Base-by-base conservation (phyloP, 2,113 vertebrate species). In the Ramphastos sulfuratus region DNA sequence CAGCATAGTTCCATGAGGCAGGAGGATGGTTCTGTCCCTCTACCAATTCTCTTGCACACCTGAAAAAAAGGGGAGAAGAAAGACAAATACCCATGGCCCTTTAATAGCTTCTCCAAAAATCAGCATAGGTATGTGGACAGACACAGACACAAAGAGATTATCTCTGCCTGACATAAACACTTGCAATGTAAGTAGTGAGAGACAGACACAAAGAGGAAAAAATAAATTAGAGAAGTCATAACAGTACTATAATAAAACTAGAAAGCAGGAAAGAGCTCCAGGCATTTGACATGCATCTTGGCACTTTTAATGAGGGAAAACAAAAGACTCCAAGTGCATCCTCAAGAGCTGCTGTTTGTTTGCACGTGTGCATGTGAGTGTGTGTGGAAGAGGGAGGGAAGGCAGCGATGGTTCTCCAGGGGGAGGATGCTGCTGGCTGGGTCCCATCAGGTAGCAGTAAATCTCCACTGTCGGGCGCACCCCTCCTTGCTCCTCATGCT, bases 281-380 rank as follows among this genome's bases (percentile, higher is more conserved):
- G 96, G 97, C 96, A 85, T 92, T 95, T 96, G 95, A 95, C 93
- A 90, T 72, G 92, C 95, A 91, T 95, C 95, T 96, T 92, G 94
- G 96, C 95, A 95, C 95, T 97, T 96, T 85, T 93, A 95, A 96
- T 95, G 95, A 95, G 88, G 84, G 90, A 89, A 89, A 96, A 96
- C 86, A 92, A 94, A 97, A 95, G 93, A 70, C 72, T 96, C 64
- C 4, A 84, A 60, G 70, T 30, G 74, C 42, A 33, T 92, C 67
- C 82, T 91, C 65, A 14, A 72, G 82, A 92, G 92, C 37, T 3
- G 31, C 35, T 66, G 44, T 5, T 6, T 2, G 7, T 44, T n/a
- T 71, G 4, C 12, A 52, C 14, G 27, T 33, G 63, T 66, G 67
- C 55, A 35, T 12, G 8, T 18, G 73, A 54, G 20, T 9, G 56